Evolutionary conservation across 2,888 invertebrate genomes (phyloP).

Genomic region (Eristalis tenax): DNA sequence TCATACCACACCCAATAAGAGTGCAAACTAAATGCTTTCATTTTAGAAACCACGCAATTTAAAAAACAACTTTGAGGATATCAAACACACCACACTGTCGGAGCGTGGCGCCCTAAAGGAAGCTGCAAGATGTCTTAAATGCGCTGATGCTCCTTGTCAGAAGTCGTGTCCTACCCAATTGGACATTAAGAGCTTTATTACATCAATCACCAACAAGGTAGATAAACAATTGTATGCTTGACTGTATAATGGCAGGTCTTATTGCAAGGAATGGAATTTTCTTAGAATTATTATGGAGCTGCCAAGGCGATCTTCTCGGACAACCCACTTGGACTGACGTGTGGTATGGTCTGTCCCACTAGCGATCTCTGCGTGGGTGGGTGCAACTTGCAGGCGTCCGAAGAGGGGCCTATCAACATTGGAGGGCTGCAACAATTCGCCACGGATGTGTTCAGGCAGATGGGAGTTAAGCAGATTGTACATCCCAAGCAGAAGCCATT

Average conservation of each 20-base stretch:
- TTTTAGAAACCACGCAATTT: slow-evolving; percentile 86
- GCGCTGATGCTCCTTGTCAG: slow-evolving; percentile 98
- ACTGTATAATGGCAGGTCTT: background rate
- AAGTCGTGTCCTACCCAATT: slow-evolving; percentile 99
- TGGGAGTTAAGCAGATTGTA: slow-evolving; percentile 94
- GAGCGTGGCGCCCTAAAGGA: slow-evolving; percentile 96
- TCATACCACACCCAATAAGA: background rate
- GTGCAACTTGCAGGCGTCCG: slow-evolving; percentile 96
- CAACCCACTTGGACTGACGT: slow-evolving; percentile 96
- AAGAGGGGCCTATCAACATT: slow-evolving; percentile 99
- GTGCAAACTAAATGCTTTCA: background rate
- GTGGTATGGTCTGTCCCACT: slow-evolving; percentile 99
- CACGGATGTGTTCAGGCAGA: slow-evolving; percentile 96
- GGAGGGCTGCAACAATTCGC: slow-evolving; percentile 99
- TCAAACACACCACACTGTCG: slow-evolving; percentile 98
- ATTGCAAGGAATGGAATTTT: slow-evolving; percentile 44
- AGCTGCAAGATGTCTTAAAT: slow-evolving; percentile 93
- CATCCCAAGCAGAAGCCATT: slow-evolving; percentile 86
- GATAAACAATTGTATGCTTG: background rate
- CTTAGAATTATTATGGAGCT: slow-evolving; percentile 98
- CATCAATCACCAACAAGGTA: slow-evolving; percentile 95
- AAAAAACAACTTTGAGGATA: slow-evolving; percentile 96
- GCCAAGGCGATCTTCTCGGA: slow-evolving; percentile 97
- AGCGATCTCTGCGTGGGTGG: slow-evolving; percentile 99
- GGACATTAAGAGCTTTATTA: slow-evolving; percentile 98